Conservation (phyloP, 2,888 invertebrate species). For the Callyntrura sp. region DNA sequence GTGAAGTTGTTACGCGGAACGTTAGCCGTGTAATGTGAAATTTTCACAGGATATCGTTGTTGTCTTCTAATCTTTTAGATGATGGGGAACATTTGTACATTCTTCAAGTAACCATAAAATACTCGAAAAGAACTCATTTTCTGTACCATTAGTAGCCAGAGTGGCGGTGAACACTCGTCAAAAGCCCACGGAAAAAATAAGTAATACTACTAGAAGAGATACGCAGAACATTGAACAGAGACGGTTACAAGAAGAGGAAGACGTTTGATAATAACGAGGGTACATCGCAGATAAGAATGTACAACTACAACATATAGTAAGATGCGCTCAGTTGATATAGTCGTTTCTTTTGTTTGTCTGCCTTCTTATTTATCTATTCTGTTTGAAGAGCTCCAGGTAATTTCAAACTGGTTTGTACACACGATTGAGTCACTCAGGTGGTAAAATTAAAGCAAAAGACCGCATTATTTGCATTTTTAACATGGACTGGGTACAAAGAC, state of each 20-base stretch:
- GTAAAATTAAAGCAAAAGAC: slow-evolving; percentile 74
- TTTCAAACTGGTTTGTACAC: slow-evolving; percentile 75
- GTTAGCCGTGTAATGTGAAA: slow-evolving; percentile 57
- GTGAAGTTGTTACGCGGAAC: slow-evolving; percentile 39
- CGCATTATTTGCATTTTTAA: slow-evolving; percentile 73
- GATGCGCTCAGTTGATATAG: background rate
- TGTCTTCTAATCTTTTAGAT: background rate
- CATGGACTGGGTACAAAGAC: slow-evolving; percentile 28
- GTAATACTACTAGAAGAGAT: slow-evolving; percentile 4
- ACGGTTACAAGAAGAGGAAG: background rate
- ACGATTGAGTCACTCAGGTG: slow-evolving; percentile 73
- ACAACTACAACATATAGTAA: background rate
- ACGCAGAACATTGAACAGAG: background rate
- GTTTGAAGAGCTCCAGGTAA: slow-evolving; percentile 71
- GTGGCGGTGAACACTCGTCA: slow-evolving; percentile 37
- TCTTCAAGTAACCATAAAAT: slow-evolving; percentile 20
- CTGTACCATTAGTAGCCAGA: slow-evolving; percentile 26
- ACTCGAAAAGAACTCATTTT: slow-evolving; percentile 36
- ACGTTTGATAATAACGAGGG: background rate
- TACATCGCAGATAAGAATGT: background rate
- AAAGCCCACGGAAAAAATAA: background rate
- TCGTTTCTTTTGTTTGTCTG: slow-evolving; percentile 26
- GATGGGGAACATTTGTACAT: slow-evolving; percentile 8
- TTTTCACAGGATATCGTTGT: slow-evolving; percentile 59
- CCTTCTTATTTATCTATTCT: slow-evolving; percentile 63